Conservation (phyloP, 2,888 invertebrate species). For the Xestia ashworthii region DNA sequence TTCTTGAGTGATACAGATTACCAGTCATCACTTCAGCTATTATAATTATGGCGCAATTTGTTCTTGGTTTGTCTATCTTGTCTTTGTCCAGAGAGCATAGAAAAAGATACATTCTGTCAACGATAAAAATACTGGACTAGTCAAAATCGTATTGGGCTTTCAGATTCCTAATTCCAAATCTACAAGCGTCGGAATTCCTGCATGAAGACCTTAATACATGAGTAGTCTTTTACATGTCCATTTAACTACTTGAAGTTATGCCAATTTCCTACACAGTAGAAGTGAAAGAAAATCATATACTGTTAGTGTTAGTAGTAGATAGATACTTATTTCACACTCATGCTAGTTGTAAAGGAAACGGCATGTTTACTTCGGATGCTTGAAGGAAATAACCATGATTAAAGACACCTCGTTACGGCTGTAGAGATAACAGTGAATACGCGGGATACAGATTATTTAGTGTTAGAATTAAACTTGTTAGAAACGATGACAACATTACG, state of each 20-base stretch:
- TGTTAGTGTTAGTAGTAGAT: constrained; percentile 18
- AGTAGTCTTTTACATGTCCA: neutral
- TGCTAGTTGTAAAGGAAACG: constrained; percentile 47
- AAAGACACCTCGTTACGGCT: constrained; percentile 31
- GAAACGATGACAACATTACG: constrained; percentile 1
- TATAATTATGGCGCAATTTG: constrained; percentile 5
- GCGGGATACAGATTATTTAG: constrained; percentile 13
- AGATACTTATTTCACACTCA: constrained; percentile 54
- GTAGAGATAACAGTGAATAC: constrained; percentile 38
- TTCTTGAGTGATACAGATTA: constrained; percentile 6
- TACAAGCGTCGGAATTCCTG: neutral
- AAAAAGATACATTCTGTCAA: too few relatives aligned
- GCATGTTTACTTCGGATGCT: constrained; percentile 26
- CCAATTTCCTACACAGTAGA: constrained; percentile 15
- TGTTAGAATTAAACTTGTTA: constrained; percentile 14
- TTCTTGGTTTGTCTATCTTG: too few relatives aligned
- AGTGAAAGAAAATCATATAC: constrained; percentile 45
- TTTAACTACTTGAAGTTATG: neutral
- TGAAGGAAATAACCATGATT: constrained; percentile 38
- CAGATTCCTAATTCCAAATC: neutral
- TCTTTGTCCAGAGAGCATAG: too few relatives aligned
- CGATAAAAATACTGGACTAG: neutral
- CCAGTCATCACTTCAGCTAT: neutral
- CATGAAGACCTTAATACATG: neutral
- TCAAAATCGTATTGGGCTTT: neutral